These are phyloP conservation scores for Elegia similella DNA, from an alignment of 2,888 invertebrate genomes.

Conservation along the genomic window DNA sequence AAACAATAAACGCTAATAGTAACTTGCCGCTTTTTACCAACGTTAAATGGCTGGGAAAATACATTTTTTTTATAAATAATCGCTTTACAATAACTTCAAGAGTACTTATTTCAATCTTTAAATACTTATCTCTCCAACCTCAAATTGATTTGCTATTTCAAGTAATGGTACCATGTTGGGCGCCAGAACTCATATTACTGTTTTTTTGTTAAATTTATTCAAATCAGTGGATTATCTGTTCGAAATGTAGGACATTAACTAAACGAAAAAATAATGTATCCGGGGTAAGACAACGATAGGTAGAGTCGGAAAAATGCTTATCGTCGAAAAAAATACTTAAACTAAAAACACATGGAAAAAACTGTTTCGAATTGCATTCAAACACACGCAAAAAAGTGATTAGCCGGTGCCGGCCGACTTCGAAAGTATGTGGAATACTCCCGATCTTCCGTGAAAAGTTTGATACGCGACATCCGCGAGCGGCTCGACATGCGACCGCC, in stretches of 20 bases:
- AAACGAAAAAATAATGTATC: background rate
- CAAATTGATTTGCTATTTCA: conserved; percentile 4
- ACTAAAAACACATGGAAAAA: conserved; percentile 55
- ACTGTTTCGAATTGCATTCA: conserved; percentile 56
- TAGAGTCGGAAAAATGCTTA: conserved; percentile 23
- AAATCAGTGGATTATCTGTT: background rate
- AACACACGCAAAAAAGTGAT: conserved; percentile 72
- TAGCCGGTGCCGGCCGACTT: conserved; percentile 55
- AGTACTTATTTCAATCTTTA: background rate
- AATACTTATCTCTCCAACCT: no score
- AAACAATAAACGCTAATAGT: conserved; percentile 54
- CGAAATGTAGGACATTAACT: conserved; percentile 6
- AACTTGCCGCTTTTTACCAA: conserved; percentile 53
- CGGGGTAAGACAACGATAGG: conserved; percentile 19
- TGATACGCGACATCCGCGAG: conserved; percentile 40
- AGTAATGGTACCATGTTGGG: conserved; percentile 39
- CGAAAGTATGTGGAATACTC: conserved; percentile 53
- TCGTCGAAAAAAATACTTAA: conserved; percentile 39
- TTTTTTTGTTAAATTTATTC: background rate
- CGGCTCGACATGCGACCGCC: conserved; percentile 45
- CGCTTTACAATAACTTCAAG: conserved; percentile 7
- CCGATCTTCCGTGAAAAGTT: conserved; percentile 75
- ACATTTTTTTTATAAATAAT: conserved; percentile 33
- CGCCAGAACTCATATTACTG: conserved; percentile 30
- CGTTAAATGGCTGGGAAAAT: conserved; percentile 38